A percentile compares a stretch with the other conserved stretches of the same genome.
Evolutionary conservation across 2,113 vertebrate species (phyloP).

Genomic region (Octodon degus): DNA sequence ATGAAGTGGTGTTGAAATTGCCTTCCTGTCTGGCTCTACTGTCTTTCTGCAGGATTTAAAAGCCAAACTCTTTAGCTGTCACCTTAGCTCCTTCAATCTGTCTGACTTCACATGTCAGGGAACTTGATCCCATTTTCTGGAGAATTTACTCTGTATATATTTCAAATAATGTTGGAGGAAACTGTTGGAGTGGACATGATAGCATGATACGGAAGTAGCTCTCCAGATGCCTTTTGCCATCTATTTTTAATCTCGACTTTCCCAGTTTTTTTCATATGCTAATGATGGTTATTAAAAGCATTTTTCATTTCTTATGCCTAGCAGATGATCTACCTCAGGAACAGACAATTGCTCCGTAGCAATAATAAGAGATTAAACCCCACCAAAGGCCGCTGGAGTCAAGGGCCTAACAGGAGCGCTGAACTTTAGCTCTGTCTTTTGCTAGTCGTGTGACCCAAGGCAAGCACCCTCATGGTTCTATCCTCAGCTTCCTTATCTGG

Average conservation of each 20-base stretch:
- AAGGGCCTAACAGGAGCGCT: neutral
- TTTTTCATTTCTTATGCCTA: slow-evolving; percentile 25
- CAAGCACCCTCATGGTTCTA: neutral
- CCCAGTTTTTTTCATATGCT: slow-evolving; percentile 30
- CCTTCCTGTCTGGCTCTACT: neutral
- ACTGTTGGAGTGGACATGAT: neutral
- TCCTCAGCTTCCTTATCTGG: slow-evolving; percentile 13
- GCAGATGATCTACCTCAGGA: neutral
- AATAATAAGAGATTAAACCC: neutral
- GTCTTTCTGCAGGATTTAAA: slow-evolving; percentile 29
- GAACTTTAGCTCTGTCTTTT: neutral
- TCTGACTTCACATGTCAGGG: neutral
- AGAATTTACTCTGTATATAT: neutral
- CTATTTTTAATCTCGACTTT: slow-evolving; percentile 20
- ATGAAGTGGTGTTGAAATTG: neutral
- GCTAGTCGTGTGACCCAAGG: neutral
- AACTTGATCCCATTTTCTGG: neutral
- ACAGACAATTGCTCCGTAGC: neutral
- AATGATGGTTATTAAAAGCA: slow-evolving; percentile 21
- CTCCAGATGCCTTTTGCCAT: neutral
- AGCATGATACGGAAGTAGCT: neutral
- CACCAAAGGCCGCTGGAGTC: neutral
- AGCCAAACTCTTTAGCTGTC: neutral
- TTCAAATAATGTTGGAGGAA: slow-evolving; percentile 26
- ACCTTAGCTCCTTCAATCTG: neutral